Evolutionary conservation across 2,888 invertebrate species (phyloP), one percentile per base, ranked within the genome.

Genomic region (Dorcus hopei): DNA sequence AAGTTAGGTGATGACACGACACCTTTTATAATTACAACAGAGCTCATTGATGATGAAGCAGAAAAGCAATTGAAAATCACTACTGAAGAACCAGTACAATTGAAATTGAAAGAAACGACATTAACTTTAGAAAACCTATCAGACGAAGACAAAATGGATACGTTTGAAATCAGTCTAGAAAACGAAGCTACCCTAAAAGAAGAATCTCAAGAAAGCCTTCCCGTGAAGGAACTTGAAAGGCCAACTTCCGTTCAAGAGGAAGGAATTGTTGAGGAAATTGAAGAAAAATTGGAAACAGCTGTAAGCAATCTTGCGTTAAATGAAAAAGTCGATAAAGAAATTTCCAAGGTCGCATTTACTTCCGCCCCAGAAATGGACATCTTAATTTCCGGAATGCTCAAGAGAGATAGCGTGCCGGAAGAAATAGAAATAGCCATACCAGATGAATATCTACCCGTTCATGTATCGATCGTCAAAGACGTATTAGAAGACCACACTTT

Each of bases 11-110:
- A 5, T 26, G 26, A 26, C 26, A 26, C 26, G 5, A 3, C 1
- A 26, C 26, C 5, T 5, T 5, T 5, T 26, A 5, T 26, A 26
- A 26, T 26, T 8, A 8, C 41, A 41, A 41, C 9, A 41, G 2
- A 41, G 9, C n/a, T 16, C 8, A 6, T 4, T 19, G 14, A 16
- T 4, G 40, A 19, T 11, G 52, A 16, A 23, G 16, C 40, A 41
- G 54, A 45, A 53, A 6, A 38, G 23, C 26, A 52, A 8, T 23
- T 3, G 11, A 54, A 41, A 7, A 39, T 8, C 9, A 54, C 49
- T 49, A 7, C 9, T 40, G 49, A 43, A 49, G 54, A 41, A 58
- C 16, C 43, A 43, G 38, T 42, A 19, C 6, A 59, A 56, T 3
- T 51, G 9, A 14, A 59, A 56, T 3, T 51, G 9, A 14, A 53